A percentile compares a stretch with the other conserved stretches of the same genome.
Conservation (phyloP, 2,797 vertebrate species). For the Phrynocephalus vlangalii region DNA sequence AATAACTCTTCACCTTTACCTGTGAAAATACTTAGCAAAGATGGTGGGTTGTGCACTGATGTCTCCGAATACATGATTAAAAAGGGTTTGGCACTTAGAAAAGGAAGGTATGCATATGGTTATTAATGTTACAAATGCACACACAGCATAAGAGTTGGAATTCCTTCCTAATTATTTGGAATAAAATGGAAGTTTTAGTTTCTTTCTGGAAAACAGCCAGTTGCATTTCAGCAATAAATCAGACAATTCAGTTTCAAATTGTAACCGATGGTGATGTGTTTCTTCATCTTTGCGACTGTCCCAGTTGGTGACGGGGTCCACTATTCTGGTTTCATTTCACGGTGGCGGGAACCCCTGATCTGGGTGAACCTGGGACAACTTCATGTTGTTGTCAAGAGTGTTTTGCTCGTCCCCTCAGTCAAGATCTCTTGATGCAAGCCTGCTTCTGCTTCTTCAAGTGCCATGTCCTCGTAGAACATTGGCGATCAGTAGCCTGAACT, state of each 20-base stretch:
- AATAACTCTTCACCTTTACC: slow-evolving; percentile 76
- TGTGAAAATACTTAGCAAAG: slow-evolving; percentile 83
- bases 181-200: background rate
- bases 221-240: background rate
- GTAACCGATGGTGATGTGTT: background rate
- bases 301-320: too few species aligned
- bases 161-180: background rate
- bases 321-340: too few species aligned
- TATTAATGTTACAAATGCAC: background rate
- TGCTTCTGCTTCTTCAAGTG: too few species aligned
- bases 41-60: slow-evolving; percentile 81
- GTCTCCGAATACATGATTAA: slow-evolving; percentile 87
- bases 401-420: too few species aligned
- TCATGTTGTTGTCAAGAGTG: too few species aligned
- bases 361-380: too few species aligned
- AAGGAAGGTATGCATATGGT: slow-evolving; percentile 76
- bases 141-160: background rate
- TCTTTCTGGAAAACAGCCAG: background rate
- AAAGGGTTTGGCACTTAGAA: slow-evolving; percentile 89
- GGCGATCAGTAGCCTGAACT: too few species aligned
- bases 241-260: background rate
- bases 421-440: too few species aligned
- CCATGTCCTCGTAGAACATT: too few species aligned
- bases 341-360: too few species aligned
- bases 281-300: too few species aligned